phyloP scores from a whole-genome alignment of 2,113 vertebrate genomes.

The Porphyrio hochstetteri region DNA sequence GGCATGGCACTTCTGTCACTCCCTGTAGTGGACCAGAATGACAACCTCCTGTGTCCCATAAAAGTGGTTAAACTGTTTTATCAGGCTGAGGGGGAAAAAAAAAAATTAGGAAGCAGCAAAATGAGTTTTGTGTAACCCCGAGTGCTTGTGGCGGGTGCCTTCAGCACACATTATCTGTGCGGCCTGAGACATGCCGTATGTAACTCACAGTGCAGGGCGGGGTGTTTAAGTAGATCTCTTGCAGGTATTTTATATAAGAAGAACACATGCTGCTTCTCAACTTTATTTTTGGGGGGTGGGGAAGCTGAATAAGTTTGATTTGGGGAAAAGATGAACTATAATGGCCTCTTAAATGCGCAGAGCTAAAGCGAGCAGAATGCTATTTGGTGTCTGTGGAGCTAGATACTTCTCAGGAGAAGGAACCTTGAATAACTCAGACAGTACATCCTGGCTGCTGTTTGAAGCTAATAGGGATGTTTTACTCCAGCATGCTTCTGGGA shows the following conservation, averaged over 20 bases:
- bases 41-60: conserved; percentile 19
- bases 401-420: not conserved
- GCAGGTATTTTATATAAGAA: not conserved
- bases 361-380: not conserved
- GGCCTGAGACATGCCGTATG: not conserved
- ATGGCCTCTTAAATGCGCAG: rapidly evolving
- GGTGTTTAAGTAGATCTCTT: not conserved
- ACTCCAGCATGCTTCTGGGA: not conserved
- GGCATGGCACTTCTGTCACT: conserved; percentile 64
- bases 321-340: not conserved
- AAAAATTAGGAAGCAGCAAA: not conserved
- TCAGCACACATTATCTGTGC: not conserved
- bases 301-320: not conserved
- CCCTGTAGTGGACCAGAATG: conserved; percentile 26
- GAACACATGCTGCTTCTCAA: not conserved
- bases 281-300: not conserved
- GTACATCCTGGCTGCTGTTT: not conserved
- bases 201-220: not conserved
- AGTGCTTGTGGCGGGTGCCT: not conserved
- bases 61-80: not conserved
- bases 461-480: not conserved
- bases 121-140: not conserved
- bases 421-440: not conserved
- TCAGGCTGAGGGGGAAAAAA: not conserved
- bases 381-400: not conserved